These are phyloP conservation scores for Drosophila willistoni DNA, from an alignment of 1,140 invertebrate genomes.

Conservation along the genomic window DNA sequence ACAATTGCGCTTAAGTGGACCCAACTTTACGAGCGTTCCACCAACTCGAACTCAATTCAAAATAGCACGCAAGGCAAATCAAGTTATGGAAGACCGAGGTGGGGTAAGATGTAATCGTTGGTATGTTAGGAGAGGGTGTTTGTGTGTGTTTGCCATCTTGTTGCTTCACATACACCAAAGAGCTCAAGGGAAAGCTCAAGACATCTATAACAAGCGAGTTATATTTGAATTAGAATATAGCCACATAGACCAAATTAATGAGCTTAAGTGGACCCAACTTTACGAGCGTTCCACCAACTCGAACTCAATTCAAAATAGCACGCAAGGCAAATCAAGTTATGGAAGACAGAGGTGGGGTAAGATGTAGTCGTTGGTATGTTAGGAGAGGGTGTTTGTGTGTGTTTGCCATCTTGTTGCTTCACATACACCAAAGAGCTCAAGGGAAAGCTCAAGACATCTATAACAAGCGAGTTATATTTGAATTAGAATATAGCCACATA, in stretches of 20 bases:
- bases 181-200: slow-evolving; percentile 26
- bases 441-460: slow-evolving; percentile 25
- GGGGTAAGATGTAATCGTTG: background rate
- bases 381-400: background rate
- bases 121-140: background rate
- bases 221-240: background rate
- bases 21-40: slow-evolving; percentile 73
- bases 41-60: slow-evolving; percentile 58
- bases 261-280: slow-evolving; percentile 78
- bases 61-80: slow-evolving; percentile 76
- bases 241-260: too few species aligned
- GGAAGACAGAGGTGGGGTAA: background rate
- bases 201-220: slow-evolving; percentile 30
- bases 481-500: background rate
- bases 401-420: slow-evolving; percentile 24
- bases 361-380: background rate
- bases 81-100: slow-evolving; percentile 50
- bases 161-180: slow-evolving; percentile 15
- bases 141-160: slow-evolving; percentile 19
- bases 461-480: slow-evolving; percentile 27
- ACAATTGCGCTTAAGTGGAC: slow-evolving; percentile 77
- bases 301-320: slow-evolving; percentile 70
- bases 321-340: slow-evolving; percentile 74
- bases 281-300: slow-evolving; percentile 63
- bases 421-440: slow-evolving; percentile 9